Evolutionary conservation across 2,888 invertebrate genomes (phyloP).

Genomic region (Ectobius pallidus): DNA sequence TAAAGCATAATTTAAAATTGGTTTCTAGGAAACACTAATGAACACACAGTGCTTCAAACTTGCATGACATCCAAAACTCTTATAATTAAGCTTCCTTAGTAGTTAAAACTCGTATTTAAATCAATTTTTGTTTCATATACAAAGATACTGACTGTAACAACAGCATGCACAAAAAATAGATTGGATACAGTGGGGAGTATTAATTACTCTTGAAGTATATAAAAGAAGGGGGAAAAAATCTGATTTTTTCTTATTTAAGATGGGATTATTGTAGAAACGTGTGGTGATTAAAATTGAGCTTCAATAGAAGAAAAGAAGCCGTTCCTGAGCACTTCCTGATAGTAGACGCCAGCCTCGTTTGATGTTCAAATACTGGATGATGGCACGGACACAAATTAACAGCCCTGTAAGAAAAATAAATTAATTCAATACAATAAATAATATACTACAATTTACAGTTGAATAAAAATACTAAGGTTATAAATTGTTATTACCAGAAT

Average conservation of each 20-base stretch:
- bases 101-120: no score
- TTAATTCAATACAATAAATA: no score
- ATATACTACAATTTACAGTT: no score
- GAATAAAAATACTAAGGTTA: no score
- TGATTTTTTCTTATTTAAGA: neutral
- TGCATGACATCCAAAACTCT: no score
- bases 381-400: conserved; percentile 84
- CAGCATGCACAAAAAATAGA: no score
- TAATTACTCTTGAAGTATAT: neutral
- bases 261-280: neutral
- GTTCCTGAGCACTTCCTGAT: conserved; percentile 84
- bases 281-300: neutral
- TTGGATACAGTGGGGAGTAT: neutral
- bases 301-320: conserved; percentile 85
- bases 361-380: conserved; percentile 87
- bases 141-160: no score
- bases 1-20: no score
- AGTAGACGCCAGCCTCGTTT: conserved; percentile 87
- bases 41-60: no score
- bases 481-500: neutral
- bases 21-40: no score
- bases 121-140: no score
- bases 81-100: no score
- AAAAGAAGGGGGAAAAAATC: neutral
- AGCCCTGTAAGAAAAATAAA: conserved; percentile 63